phyloP scores from a whole-genome alignment of 2,113 vertebrate genomes.

The Strix aluco region DNA sequence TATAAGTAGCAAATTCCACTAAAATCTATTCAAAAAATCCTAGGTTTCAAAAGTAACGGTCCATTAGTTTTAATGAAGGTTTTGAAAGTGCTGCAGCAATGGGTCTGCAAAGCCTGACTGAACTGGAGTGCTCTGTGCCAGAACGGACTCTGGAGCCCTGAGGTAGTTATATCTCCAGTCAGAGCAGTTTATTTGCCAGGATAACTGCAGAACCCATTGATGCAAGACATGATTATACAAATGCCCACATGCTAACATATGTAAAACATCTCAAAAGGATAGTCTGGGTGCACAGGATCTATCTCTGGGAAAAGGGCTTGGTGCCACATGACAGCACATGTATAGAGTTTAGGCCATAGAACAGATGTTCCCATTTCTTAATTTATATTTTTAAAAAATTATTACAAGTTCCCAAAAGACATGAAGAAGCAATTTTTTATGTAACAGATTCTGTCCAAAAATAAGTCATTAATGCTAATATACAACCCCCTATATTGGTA shows the following conservation, averaged over 20 bases:
- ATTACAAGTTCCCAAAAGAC: neutral
- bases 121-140: neutral
- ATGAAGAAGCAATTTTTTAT: neutral
- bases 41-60: constrained; percentile 17
- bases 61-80: constrained; percentile 25
- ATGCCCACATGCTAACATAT: constrained; percentile 23
- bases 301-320: constrained; percentile 38
- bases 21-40: constrained; percentile 3
- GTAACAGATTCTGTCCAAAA: neutral
- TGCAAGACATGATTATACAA: constrained; percentile 33
- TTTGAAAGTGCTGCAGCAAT: constrained; percentile 14
- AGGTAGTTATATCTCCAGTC: constrained; percentile 15
- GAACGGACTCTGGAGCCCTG: neutral
- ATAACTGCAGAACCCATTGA: constrained; percentile 17
- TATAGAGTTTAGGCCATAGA: neutral
- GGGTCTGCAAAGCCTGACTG: constrained; percentile 21
- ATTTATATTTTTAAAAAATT: neutral
- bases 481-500: neutral
- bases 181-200: constrained; percentile 34
- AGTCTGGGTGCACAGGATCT: neutral
- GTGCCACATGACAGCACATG: constrained; percentile 3
- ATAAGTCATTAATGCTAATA: neutral
- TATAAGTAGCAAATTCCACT: neutral
- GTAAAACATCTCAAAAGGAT: constrained; percentile 37
- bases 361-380: constrained; percentile 6